phyloP scores from a whole-genome alignment of 2,888 invertebrate species.

The Drosophila bunnanda region DNA sequence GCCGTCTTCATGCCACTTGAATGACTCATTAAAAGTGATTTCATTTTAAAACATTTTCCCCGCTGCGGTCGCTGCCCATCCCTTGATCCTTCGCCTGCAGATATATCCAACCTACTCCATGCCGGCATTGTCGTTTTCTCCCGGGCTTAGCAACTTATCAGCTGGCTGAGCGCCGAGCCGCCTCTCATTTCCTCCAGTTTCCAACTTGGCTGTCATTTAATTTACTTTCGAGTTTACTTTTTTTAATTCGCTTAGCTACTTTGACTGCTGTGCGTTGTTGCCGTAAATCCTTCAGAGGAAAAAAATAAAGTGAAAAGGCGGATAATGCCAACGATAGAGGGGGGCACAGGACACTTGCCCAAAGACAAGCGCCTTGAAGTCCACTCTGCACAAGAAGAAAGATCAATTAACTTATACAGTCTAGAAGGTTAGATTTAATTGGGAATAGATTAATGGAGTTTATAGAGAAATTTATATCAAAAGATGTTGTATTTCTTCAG shows the following conservation, averaged over 20 bases:
- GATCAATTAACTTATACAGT: background rate
- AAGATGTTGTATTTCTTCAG: background rate
- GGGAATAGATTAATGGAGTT: background rate
- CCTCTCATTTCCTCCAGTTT: conserved; percentile 13
- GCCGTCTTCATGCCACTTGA: conserved; percentile 73
- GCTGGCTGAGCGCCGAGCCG: conserved; percentile 21
- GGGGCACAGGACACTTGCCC: conserved; percentile 62
- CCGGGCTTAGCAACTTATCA: conserved; percentile 53
- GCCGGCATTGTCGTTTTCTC: conserved; percentile 32
- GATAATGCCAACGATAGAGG: background rate
- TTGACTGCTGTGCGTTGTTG: conserved; percentile 53
- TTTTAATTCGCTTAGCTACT: conserved; percentile 81
- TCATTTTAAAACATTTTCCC: conserved; percentile 76
- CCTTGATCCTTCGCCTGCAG: conserved; percentile 25
- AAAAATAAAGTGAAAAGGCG: background rate
- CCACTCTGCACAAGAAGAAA: conserved; percentile 1
- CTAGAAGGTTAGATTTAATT: background rate
- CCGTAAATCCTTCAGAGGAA: conserved; percentile 73
- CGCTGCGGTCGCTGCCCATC: conserved; percentile 61
- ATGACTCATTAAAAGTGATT: conserved; percentile 81
- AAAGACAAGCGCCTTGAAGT: conserved; percentile 72
- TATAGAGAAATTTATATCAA: background rate
- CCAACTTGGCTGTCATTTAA: conserved; percentile 59
- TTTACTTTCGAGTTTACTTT: conserved; percentile 77
- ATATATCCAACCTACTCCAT: conserved; percentile 16